Evolutionary conservation across 1,140 invertebrate genomes (phyloP).

Genomic region (Ganaspis sp.): DNA sequence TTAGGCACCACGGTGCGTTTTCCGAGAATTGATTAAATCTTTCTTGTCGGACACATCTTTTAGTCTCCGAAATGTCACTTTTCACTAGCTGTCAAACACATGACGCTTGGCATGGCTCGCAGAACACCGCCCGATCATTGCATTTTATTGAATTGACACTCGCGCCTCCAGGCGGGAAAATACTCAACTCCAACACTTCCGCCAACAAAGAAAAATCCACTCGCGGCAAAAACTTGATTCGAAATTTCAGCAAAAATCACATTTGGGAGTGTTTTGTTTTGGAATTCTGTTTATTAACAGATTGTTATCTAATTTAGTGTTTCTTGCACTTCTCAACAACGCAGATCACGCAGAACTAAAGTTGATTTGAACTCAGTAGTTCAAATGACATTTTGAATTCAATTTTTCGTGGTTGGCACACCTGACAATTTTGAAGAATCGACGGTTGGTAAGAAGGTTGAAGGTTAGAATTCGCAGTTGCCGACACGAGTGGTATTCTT

Average conservation of each 20-base stretch:
- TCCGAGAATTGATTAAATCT: neutral
- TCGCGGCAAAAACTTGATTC: too few relatives aligned
- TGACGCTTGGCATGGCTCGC: slow-evolving; percentile 55
- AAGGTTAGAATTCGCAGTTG: neutral
- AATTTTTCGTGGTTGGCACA: neutral
- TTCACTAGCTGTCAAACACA: slow-evolving; percentile 50
- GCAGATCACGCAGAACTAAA: too few relatives aligned
- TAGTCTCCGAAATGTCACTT: slow-evolving; percentile 34
- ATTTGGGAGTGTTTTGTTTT: too few relatives aligned
- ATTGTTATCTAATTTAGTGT: too few relatives aligned
- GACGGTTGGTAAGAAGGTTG: neutral
- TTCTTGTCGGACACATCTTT: neutral
- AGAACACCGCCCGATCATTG: slow-evolving; percentile 58
- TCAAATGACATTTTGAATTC: neutral
- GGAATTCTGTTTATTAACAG: too few relatives aligned
- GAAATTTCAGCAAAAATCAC: too few relatives aligned
- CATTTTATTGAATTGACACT: slow-evolving; percentile 51
- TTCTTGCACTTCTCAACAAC: too few relatives aligned
- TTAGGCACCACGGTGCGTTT: slow-evolving; percentile 49
- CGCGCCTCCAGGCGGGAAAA: neutral
- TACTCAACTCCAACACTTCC: neutral
- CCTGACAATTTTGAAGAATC: neutral
- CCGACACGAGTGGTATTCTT: neutral
- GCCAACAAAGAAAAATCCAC: neutral
- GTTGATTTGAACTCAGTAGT: too few relatives aligned